A percentile compares a stretch with the other conserved stretches of the same genome.
Conservation (phyloP, 2,797 vertebrate species). For the Lates japonicus region DNA sequence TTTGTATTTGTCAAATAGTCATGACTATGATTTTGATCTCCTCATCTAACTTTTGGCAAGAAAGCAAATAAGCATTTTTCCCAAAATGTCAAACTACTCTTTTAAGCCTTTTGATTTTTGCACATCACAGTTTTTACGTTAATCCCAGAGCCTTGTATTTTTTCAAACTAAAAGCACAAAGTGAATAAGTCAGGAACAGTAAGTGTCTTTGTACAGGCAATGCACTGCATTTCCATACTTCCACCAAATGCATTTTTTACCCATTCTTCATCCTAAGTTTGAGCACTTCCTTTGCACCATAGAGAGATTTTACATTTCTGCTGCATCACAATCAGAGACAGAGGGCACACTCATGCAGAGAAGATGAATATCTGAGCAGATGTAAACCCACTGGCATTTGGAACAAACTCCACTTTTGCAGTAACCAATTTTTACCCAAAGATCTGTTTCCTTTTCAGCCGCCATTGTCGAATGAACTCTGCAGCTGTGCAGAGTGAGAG, state of each 20-base stretch:
- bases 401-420: background rate
- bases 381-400: background rate
- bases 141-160: background rate
- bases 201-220: background rate
- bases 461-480: background rate
- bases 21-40: background rate
- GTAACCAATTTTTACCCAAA: background rate
- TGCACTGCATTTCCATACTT: background rate
- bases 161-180: background rate
- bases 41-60: background rate
- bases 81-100: background rate
- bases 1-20: background rate
- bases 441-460: background rate
- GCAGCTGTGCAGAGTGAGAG: slow-evolving; percentile 15
- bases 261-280: slow-evolving; percentile 1
- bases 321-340: background rate
- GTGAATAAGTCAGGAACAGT: background rate
- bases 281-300: background rate
- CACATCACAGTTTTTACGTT: background rate
- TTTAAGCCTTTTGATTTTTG: background rate
- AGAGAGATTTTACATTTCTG: background rate
- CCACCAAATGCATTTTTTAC: background rate
- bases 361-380: slow-evolving; percentile 12
- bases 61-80: background rate
- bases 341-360: background rate